Evolutionary conservation across 23 tunicate genomes (phyloP).

Genomic region (Styela plicata): DNA sequence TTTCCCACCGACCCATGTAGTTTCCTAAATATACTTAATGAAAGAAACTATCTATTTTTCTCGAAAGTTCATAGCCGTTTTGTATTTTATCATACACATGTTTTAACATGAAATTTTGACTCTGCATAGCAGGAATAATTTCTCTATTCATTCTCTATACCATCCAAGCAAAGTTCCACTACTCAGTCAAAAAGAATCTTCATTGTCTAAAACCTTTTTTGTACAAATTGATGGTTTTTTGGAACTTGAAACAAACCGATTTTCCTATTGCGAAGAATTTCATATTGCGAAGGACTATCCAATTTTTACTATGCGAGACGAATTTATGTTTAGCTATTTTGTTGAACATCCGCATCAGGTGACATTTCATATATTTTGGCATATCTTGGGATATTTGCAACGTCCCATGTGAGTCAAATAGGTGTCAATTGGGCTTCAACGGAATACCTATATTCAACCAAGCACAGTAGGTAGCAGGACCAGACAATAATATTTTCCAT

Average conservation of each 20-base stretch:
- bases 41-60: conserved; percentile 49
- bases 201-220: no score
- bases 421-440: conserved; percentile 46
- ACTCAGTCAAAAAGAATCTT: conserved; percentile 71
- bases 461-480: conserved; percentile 47
- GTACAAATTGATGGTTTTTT: no score
- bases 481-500: conserved; percentile 49
- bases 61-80: conserved; percentile 48
- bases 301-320: no score
- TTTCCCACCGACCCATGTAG: conserved; percentile 72
- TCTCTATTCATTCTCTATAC: conserved; percentile 56
- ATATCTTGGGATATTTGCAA: conserved; percentile 74
- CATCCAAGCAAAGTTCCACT: conserved; percentile 65
- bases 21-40: conserved; percentile 42
- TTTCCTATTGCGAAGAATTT: no score
- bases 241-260: no score
- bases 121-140: conserved; percentile 32
- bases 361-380: conserved; percentile 70
- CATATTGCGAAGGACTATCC: no score
- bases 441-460: conserved; percentile 58
- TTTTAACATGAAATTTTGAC: conserved; percentile 24
- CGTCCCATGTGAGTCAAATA: conserved; percentile 65
- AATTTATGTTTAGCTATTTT: conserved; percentile 60
- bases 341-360: conserved; percentile 38
- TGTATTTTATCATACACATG: conserved; percentile 49